Evolutionary conservation across 2,888 invertebrate species (phyloP), one percentile per base, ranked within the genome.

Genomic region (Papilio elwesi): DNA sequence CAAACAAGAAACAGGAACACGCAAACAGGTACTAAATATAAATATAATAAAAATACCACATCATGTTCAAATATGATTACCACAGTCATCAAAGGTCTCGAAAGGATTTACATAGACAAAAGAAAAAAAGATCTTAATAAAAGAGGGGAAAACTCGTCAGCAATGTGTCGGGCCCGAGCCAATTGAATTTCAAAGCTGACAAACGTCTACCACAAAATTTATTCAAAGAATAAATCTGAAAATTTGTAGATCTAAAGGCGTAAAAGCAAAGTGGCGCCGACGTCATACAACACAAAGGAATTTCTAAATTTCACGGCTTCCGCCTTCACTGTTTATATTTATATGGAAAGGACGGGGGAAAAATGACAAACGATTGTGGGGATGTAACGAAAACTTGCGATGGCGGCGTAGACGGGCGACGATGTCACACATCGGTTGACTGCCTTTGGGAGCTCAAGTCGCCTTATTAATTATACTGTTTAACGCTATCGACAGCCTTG

Each of bases 221-320:
- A 93, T 93, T 93, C 93, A 92, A 92, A 92, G 93, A 93, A 93
- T 92, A 93, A 93, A 93, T 93, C 93, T 93, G 90, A 93, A 93
- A 93, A 93, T 92, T 93, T 92, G 93, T 91, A 91, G 90, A 92
- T 93, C 91, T 90, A 86, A 93, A 89, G 91, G 91, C 91, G 89
- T 90, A 88, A 88, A 89, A 85, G 87, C 87, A 87, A 91, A 90
- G 90, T 89, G 92, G 90, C 91, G 90, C 87, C 90, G 90, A 90
- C 87, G 87, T 88, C 87, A 66, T 16, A 82, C 90, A 85, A 90
- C 90, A 91, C 93, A 93, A 93, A 93, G 92, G 93, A 90, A 92
- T 92, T 91, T 92, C 91, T 90, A 92, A 93, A 93, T 93, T 93
- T 93, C 92, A 93, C 92, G 90, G 89, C 90, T 92, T 93, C 92